Conservation (phyloP, 2,797 vertebrate genomes). For the Schizopygopsis pylzovi region DNA sequence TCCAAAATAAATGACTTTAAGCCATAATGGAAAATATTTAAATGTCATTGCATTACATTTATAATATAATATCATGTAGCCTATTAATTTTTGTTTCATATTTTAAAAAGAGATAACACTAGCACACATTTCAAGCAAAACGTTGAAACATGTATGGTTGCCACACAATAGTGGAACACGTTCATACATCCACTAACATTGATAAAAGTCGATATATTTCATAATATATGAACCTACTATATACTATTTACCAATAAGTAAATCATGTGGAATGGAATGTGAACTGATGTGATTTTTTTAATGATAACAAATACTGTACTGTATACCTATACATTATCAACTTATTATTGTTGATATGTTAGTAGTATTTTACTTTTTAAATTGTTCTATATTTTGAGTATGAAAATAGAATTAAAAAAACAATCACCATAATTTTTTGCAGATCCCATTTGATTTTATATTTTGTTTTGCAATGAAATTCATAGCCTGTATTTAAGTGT, state of each 20-base stretch:
- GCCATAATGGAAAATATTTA: not conserved
- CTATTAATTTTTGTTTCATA: not conserved
- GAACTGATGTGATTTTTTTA: not conserved
- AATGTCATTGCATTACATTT: not conserved
- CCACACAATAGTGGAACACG: not conserved
- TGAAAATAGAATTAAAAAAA: not conserved
- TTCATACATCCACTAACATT: not conserved
- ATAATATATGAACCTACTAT: not conserved
- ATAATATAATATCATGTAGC: not conserved
- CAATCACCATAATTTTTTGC: not conserved
- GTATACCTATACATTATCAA: not conserved
- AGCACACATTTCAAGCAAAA: not conserved
- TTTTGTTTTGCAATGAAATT: not conserved
- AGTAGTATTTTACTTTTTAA: not conserved
- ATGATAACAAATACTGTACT: not conserved
- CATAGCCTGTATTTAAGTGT: not conserved
- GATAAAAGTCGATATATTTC: not conserved
- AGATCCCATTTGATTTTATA: not conserved
- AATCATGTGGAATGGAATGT: not conserved
- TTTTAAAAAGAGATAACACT: not conserved
- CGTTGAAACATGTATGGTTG: too few species aligned
- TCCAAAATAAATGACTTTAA: not conserved
- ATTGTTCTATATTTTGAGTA: not conserved
- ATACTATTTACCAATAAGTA: not conserved
- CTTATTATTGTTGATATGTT: not conserved